Conservation (phyloP, 2,888 invertebrate genomes). For the Pyrgus malvae region DNA sequence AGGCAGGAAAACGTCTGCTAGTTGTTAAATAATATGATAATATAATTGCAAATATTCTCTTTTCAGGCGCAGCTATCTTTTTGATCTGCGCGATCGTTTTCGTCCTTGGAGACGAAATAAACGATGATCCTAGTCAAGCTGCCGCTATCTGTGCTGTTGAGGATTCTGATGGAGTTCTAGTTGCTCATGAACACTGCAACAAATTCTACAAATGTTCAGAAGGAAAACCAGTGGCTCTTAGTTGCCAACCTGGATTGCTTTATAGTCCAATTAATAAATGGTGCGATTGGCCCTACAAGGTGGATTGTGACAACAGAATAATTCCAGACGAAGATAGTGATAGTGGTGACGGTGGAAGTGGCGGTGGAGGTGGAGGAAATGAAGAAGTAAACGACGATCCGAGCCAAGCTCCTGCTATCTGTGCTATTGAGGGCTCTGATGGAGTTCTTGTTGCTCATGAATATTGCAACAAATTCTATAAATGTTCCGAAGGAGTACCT, state of each 20-base stretch:
- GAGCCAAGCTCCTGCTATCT: conserved; percentile 37
- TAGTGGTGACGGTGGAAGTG: conserved; percentile 30
- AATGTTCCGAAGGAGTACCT: conserved; percentile 38
- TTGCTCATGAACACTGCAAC: conserved; percentile 48
- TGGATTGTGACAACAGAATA: conserved; percentile 46
- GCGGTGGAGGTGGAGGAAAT: conserved; percentile 23
- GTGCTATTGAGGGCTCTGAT: conserved; percentile 39
- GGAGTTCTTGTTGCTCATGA: conserved; percentile 47
- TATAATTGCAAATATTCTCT: no score
- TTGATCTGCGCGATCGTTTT: neutral
- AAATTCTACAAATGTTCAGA: conserved; percentile 46
- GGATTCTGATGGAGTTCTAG: conserved; percentile 41
- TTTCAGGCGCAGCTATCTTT: neutral
- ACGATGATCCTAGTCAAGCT: conserved; percentile 18
- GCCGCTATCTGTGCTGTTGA: neutral
- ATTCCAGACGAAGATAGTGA: conserved; percentile 23
- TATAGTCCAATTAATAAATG: conserved; percentile 17
- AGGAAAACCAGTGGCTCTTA: conserved; percentile 39
- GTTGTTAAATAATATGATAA: no score
- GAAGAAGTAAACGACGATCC: conserved; percentile 27
- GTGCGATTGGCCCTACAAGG: conserved; percentile 51
- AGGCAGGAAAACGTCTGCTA: no score
- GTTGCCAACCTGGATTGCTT: no score
- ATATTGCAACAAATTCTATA: conserved; percentile 48
- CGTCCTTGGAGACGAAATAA: neutral